These are phyloP conservation scores for Meliscaeva auricollis DNA, from an alignment of 2,888 invertebrate genomes.

Conservation along the genomic window DNA sequence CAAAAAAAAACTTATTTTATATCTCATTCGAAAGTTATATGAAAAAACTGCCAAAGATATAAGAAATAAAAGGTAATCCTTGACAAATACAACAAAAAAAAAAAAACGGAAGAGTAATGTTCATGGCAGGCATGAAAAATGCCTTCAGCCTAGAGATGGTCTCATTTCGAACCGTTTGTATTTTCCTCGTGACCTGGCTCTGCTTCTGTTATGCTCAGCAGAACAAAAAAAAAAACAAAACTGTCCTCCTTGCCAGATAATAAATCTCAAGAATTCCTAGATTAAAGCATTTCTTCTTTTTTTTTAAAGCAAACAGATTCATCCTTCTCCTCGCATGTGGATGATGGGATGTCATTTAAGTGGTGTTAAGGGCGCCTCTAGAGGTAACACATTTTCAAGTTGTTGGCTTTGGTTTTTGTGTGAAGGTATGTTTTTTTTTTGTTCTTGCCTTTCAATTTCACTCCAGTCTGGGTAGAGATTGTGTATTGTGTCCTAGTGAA, in stretches of 20 bases:
- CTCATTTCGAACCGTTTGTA: slow-evolving; percentile 24
- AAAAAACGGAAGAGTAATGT: slow-evolving; percentile 17
- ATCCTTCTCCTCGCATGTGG: slow-evolving; percentile 44
- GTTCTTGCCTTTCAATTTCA: not conserved
- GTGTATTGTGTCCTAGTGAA: slow-evolving; percentile 5
- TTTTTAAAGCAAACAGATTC: slow-evolving; percentile 48
- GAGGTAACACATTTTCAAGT: slow-evolving; percentile 70
- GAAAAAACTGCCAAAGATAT: slow-evolving; percentile 25
- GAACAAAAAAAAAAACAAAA: not conserved
- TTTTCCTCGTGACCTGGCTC: slow-evolving; percentile 36
- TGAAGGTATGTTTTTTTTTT: not conserved
- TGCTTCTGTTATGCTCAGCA: not conserved
- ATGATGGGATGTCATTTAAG: slow-evolving; percentile 65
- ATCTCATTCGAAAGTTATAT: not conserved
- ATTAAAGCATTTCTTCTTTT: slow-evolving; percentile 11
- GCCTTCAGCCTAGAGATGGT: slow-evolving; percentile 65
- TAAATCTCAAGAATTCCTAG: slow-evolving; percentile 27
- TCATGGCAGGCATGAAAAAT: slow-evolving; percentile 59
- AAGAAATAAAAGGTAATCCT: slow-evolving; percentile 32
- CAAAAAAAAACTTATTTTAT: slow-evolving; percentile 15
- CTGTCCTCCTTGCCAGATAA: slow-evolving; percentile 14
- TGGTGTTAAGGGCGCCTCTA: slow-evolving; percentile 70
- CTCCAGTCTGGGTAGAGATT: slow-evolving; percentile 1
- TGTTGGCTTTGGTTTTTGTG: slow-evolving; percentile 16
- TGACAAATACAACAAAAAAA: not conserved